Evolutionary conservation across 2,888 invertebrate species (phyloP), one percentile per base, ranked within the genome.

Genomic region (Resseliella maxima): DNA sequence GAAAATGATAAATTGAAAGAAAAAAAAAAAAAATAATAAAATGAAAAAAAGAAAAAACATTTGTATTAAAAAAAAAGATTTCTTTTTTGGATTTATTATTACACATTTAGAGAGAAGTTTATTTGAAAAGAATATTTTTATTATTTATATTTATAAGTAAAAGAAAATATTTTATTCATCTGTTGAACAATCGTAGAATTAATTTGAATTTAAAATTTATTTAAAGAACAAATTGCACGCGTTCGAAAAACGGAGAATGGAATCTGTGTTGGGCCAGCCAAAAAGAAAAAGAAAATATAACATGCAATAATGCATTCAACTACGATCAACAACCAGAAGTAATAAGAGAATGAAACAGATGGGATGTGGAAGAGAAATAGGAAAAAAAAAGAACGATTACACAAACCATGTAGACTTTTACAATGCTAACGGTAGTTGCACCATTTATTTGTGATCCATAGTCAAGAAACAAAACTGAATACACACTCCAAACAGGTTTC

Each of bases 101-200:
- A 27, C 41, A 59, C 18, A 59, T 59, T 50, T 50, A 8, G 21
- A 41, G 12, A 41, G 21, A 50, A 24, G 72, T 72, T 72, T 72
- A 72, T 72, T 72, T 72, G 31, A 72, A 72, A 31, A 31, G 72
- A 72, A 72, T 72, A 72, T 72, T 72, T 72, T 72, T 72, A 72
- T 72, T 72, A 72, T 72, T 31, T 31, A 72, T 31, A 72, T 31
- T 5, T 2, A 12, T 72, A 72, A 72, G 31, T 72, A 15, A 72
- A 72, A 12, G 27, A 15, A 72, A 18, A 35, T 31, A 59, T 72
- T 72, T 72, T 27, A 27, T 59, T 59, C 27, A 59, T 24, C 0
- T 59, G 59, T 72, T 72, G 31, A 50, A 15, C 21, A 6, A 72
- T 27, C 2, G 31, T 72, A 31, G 31, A 35, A 1, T 31, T 72